These are phyloP conservation scores for Pseudomugil gertrudae DNA, from an alignment of 2,797 vertebrate genomes.

Conservation along the genomic window DNA sequence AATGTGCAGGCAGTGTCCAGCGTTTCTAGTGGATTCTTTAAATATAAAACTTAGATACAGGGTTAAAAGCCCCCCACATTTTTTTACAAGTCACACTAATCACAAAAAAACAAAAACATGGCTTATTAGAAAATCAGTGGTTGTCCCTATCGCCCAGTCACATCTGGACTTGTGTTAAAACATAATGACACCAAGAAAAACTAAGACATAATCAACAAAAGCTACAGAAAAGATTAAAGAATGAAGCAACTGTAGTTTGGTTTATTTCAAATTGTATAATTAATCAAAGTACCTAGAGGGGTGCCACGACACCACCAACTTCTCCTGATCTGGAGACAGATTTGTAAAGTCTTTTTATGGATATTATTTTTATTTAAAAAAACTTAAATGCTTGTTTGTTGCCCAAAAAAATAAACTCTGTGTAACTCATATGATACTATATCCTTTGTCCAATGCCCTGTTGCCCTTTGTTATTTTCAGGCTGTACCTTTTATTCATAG, in stretches of 20 bases:
- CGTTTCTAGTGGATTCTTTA: too few relatives aligned
- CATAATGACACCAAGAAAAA: neutral
- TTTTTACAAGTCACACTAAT: too few relatives aligned
- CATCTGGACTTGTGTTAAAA: neutral
- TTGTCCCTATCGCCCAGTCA: too few relatives aligned
- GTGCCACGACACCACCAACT: neutral
- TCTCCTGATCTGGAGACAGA: neutral
- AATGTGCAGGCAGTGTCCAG: too few relatives aligned
- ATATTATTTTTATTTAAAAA: too few relatives aligned
- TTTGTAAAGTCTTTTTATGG: too few relatives aligned
- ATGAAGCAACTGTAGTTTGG: neutral
- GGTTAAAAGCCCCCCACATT: too few relatives aligned
- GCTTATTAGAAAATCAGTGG: too few relatives aligned
- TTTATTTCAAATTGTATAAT: neutral
- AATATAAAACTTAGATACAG: too few relatives aligned
- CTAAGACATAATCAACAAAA: neutral
- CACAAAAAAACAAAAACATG: too few relatives aligned
- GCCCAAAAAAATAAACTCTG: too few relatives aligned
- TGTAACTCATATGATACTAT: constrained; percentile 5
- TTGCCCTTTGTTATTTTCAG: constrained; percentile 31
- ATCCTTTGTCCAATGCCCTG: constrained; percentile 12
- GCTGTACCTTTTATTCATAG: constrained; percentile 8
- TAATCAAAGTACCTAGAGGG: neutral
- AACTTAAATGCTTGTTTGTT: too few relatives aligned
- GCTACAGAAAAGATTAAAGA: neutral